phyloP scores from a whole-genome alignment of 2,888 invertebrate genomes.

The Machimus rusticus region DNA sequence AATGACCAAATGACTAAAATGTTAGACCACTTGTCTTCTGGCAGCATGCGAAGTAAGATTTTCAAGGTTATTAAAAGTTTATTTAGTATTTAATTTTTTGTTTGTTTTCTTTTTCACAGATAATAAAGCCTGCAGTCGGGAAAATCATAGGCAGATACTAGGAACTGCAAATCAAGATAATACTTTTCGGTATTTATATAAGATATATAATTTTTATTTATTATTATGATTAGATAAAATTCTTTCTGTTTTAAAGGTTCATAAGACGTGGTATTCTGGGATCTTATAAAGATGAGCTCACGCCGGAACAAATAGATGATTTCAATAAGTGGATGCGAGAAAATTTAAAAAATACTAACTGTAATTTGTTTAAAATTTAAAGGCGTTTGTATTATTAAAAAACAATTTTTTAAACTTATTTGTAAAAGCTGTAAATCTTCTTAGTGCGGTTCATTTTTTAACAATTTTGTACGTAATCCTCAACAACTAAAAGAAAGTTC shows the following conservation, averaged over 20 bases:
- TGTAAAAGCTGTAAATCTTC: neutral
- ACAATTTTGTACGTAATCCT: neutral
- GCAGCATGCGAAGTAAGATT: neutral
- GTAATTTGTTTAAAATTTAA: neutral
- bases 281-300: neutral
- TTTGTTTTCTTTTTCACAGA: neutral
- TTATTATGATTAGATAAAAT: no score
- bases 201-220: no score
- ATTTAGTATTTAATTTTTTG: neutral
- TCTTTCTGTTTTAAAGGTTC: neutral
- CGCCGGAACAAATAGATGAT: neutral
- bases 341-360: neutral
- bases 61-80: neutral
- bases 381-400: no score
- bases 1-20: neutral
- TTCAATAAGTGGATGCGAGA: neutral
- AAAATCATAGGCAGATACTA: neutral
- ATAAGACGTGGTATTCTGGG: neutral
- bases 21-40: neutral
- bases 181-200: neutral
- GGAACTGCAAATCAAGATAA: neutral
- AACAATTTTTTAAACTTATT: no score
- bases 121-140: neutral
- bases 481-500: neutral
- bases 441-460: no score